Evolutionary conservation across 2,888 invertebrate genomes (phyloP), one percentile per base, ranked within the genome.

Genomic region (Antitype chi): DNA sequence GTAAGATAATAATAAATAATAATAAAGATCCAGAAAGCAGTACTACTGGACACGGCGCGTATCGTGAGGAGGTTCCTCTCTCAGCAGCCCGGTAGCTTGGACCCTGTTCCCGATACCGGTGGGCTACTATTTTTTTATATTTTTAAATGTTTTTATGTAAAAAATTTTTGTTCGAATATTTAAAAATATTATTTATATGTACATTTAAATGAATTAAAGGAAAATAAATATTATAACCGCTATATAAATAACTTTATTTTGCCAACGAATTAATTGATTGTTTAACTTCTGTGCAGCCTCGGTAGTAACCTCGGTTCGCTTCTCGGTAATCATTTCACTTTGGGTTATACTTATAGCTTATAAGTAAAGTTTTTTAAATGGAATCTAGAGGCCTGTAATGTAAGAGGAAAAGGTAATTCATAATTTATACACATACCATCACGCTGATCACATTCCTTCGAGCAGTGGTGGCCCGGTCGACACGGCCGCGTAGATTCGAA

Each of bases 281-380:
- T 64, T 74, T 17, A 5, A 53, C 38, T 76, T 60, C 13, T 43
- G 47, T 11, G 9, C n/a, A 70, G 53, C 80, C 80, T 80, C 70
- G 77, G 1, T 49, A 55, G 4, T 28, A 82, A 82, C 82, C 82
- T 80, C 83, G 80, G 15, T 23, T 5, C 67, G n/a, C 2, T 69
- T 76, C 69, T 80, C 11, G n/a, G 38, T 55, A 82, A 59, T 55
- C 69, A 82, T 82, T 80, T 80, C 83, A 77, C 83, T 80, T 82
- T 53, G 11, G 32, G 23, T 43, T 53, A 47, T 4, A n/a, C n/a
- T n/a, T n/a, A n/a, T 32, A 2, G 4, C 32, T 32, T 32, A 38
- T 38, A 38, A 38, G 38, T 28, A 47, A 43, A 78, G n/a, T 73
- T 32, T 52, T 78, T 72, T 1, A 63, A 38, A 76, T 53, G 5